Conservation (phyloP, 2,797 vertebrate genomes). For the Muscicapa striata region DNA sequence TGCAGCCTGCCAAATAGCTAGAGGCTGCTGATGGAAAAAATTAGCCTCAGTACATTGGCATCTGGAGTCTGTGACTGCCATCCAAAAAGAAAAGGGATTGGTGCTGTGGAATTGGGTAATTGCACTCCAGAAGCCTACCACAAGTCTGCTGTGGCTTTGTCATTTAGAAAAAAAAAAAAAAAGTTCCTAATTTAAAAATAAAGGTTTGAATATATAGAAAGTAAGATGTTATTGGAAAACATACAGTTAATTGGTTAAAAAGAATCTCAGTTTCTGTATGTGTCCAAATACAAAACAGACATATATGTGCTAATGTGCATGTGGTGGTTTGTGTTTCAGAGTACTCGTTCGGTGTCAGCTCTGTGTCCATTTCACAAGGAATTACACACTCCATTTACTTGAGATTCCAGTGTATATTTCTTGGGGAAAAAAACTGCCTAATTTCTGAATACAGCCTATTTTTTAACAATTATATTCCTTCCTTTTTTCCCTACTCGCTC, state of each 20-base stretch:
- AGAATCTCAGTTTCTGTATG: not conserved
- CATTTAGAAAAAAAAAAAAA: not conserved
- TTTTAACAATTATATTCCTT: slow-evolving; percentile 62
- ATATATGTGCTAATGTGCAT: not conserved
- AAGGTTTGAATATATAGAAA: slow-evolving; percentile 3
- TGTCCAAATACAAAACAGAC: not conserved
- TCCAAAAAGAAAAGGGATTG: slow-evolving; percentile 28
- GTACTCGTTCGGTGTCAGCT: slow-evolving; percentile 38
- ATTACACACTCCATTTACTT: slow-evolving; percentile 58
- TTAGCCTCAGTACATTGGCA: slow-evolving; percentile 43
- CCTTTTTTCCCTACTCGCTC: not conserved
- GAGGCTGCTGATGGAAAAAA: slow-evolving; percentile 66
- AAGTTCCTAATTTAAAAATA: slow-evolving; percentile 41
- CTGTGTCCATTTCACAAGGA: slow-evolving; percentile 47
- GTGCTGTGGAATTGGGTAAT: not conserved
- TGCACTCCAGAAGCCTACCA: slow-evolving; percentile 15
- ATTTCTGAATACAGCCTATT: not conserved
- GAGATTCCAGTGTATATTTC: slow-evolving; percentile 65
- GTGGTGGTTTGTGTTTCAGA: not conserved
- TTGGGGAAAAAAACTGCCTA: not conserved
- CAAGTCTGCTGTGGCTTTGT: not conserved
- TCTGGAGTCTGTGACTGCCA: slow-evolving; percentile 24
- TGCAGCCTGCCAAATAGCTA: slow-evolving; percentile 60
- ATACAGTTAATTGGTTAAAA: slow-evolving; percentile 13
- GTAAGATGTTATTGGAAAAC: not conserved